Base-by-base conservation (phyloP, 2,113 vertebrate species). In the Python bivittatus region DNA sequence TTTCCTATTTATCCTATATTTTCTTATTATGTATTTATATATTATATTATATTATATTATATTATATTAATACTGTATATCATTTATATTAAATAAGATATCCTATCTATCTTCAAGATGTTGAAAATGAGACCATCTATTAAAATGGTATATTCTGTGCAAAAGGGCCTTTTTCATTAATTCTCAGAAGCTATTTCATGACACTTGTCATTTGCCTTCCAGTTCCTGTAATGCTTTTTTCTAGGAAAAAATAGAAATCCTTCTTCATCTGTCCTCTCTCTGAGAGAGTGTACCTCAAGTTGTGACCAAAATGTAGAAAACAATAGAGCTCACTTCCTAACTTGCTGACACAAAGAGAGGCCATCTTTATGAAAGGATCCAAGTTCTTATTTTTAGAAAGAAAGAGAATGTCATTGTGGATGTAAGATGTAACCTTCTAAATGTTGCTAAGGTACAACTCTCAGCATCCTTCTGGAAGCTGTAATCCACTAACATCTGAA, bases 91-190 rank as follows among this genome's bases (percentile, higher is more conserved):
- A 72, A 72, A 72, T 72, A 72, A 72, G 33, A 72, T 72, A 33
- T 64, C 27, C 27, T 92, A 88, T 88, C 11, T 25, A 53, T 89
- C 83, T 89, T 83, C n/a, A 88, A 60, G 64, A n/a, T 38, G 25
- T 60, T 90, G 61, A 84, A 85, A 89, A 42, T 58, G 90, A 93
- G 86, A 17, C 0, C 22, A 92, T 22, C 84, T 61, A 5, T 48
- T 88, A 27, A 0, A 88, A 68, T 72, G 53, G 17, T 89, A 17
- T n/a, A 52, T 15, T 27, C 68, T 56, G 22, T 64, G 56, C n/a
- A 57, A 6, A 93, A 91, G 56, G 85, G 23, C 61, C n/a, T 15
- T 52, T 42, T 58, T 68, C 42, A 42, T 86, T 90, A 87, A 92
- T 91, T 91, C 56, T 91, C 91, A 38, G 48, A 54, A 53, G 22